These are phyloP conservation scores for Plemyria rubiginata DNA, from an alignment of 2,888 invertebrate species.

Conservation along the genomic window DNA sequence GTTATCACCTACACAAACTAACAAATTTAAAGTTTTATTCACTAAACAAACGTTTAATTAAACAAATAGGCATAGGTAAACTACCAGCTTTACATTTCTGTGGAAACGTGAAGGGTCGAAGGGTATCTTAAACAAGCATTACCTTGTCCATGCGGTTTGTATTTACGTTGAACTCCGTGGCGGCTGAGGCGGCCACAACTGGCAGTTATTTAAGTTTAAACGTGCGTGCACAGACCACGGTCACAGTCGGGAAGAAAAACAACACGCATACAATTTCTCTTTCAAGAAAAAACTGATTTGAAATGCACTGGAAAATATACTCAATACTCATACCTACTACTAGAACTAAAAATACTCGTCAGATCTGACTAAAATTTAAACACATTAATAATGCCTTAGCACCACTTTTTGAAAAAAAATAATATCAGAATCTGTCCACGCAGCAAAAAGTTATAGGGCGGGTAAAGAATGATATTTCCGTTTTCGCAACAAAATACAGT, in stretches of 20 bases:
- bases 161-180: constrained; percentile 46
- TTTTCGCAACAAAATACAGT: no score
- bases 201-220: constrained; percentile 30
- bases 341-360: no score
- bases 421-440: no score
- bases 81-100: constrained; percentile 33
- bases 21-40: background rate
- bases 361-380: no score
- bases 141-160: constrained; percentile 52
- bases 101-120: constrained; percentile 34
- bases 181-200: constrained; percentile 18
- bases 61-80: constrained; percentile 15
- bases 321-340: no score
- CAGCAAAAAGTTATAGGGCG: no score
- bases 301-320: no score
- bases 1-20: no score
- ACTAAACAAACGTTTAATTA: constrained; percentile 12
- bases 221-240: constrained; percentile 6
- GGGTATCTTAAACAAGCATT: constrained; percentile 42
- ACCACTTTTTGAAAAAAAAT: no score
- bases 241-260: constrained; percentile 18
- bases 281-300: no score
- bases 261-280: background rate
- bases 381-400: no score
- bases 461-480: no score